Percentiles rank a stretch among this genome's conserved stretches.
Evolutionary conservation across 30 jellyfish, hydroid and myxozoan species (phyloP).

Genomic region (Hydractinia echinata): DNA sequence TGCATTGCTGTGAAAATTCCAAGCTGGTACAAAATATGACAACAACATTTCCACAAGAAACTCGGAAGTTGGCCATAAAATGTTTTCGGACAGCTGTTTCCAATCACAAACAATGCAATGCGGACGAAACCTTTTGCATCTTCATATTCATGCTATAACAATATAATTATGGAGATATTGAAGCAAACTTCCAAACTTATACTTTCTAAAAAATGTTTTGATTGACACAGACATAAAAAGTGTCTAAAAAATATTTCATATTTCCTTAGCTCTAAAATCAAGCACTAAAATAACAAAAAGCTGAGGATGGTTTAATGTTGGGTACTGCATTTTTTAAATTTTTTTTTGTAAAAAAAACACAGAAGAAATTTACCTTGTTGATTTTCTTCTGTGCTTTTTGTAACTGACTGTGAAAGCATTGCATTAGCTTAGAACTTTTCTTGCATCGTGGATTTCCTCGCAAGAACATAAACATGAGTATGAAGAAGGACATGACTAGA

Average conservation of each 20-base stretch:
- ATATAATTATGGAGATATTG: not conserved
- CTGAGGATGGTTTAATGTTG: too few relatives aligned
- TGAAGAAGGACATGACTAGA: conserved; percentile 12
- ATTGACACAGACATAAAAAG: not conserved
- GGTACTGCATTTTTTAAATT: too few relatives aligned
- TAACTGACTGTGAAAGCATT: conserved; percentile 24
- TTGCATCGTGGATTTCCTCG: conserved; percentile 39
- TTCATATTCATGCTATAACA: conserved; percentile 39
- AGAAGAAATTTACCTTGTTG: conserved; percentile 26
- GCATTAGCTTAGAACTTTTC: conserved; percentile 19
- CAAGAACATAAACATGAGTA: conserved; percentile 25
- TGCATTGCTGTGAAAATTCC: conserved; percentile 36
- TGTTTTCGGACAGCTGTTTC: conserved; percentile 47
- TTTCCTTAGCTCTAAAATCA: not conserved
- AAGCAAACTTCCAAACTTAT: too few relatives aligned
- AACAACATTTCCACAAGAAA: conserved; percentile 38
- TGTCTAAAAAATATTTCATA: not conserved
- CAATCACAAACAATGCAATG: conserved; percentile 40
- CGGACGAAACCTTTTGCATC: conserved; percentile 37
- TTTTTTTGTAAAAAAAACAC: too few relatives aligned
- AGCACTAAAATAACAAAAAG: too few relatives aligned
- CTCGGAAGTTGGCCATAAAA: conserved; percentile 31
- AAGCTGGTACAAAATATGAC: conserved; percentile 41
- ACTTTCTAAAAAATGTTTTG: not conserved
- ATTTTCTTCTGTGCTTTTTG: conserved; percentile 31